Conservation (phyloP, 2,888 invertebrate genomes). For the Idaea aversata region DNA sequence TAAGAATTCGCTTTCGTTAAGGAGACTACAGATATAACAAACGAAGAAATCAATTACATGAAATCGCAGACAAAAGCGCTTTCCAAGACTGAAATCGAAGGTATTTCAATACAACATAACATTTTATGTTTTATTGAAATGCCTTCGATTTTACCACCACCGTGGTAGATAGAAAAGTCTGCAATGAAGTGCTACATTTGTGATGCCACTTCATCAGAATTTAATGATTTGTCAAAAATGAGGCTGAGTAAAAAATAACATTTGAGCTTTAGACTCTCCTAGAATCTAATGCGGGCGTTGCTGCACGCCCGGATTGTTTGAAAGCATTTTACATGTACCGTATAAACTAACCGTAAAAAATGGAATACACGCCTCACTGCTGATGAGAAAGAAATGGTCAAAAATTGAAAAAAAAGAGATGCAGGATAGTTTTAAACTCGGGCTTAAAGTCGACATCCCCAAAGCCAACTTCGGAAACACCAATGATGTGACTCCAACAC, state of each 20-base stretch:
- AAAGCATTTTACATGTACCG: conserved; percentile 11
- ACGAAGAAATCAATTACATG: conserved; percentile 22
- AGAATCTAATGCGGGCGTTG: too few species aligned
- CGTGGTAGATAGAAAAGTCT: conserved; percentile 44
- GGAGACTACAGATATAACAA: conserved; percentile 16
- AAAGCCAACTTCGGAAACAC: conserved; percentile 36
- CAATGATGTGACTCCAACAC: conserved; percentile 41
- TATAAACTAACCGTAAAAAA: conserved; percentile 21
- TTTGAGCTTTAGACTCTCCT: conserved; percentile 23
- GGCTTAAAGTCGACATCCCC: conserved; percentile 31
- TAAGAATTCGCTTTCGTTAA: conserved; percentile 20
- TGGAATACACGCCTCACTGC: conserved; percentile 20
- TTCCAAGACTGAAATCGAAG: conserved; percentile 8
- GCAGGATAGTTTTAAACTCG: conserved; percentile 23
- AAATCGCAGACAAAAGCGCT: conserved; percentile 13
- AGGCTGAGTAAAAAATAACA: conserved; percentile 8
- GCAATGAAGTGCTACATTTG: conserved; percentile 37
- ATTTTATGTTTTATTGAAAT: too few species aligned
- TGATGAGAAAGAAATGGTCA: conserved; percentile 15
- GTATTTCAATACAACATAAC: conserved; percentile 20
- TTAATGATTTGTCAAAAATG: conserved; percentile 17
- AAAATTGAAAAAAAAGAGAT: conserved; percentile 22
- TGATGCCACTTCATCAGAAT: conserved; percentile 24
- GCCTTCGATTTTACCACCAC: too few species aligned
- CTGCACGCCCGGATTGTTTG: conserved; percentile 28